phyloP scores from a whole-genome alignment of 2,797 vertebrate genomes.

The Clarias platycephalus region DNA sequence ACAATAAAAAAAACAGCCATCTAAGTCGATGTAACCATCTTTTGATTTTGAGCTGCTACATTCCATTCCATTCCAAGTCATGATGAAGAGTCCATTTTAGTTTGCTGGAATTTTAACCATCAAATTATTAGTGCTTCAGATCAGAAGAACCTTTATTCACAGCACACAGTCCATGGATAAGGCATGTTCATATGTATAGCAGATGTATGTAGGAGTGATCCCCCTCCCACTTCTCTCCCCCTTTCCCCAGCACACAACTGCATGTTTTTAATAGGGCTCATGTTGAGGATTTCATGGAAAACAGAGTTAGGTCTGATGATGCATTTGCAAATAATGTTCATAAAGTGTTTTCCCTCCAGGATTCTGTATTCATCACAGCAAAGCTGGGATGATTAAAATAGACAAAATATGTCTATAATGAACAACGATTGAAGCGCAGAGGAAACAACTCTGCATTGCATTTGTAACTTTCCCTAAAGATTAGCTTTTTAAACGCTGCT shows the following conservation, averaged over 20 bases:
- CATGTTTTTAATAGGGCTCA: conserved; percentile 54
- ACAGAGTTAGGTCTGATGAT: conserved; percentile 27
- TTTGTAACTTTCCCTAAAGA: conserved; percentile 13
- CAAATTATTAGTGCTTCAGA: background rate
- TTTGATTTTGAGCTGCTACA: background rate
- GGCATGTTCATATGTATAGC: conserved; percentile 56
- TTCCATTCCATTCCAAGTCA: background rate
- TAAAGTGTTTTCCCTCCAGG: conserved; percentile 19
- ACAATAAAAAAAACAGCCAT: background rate
- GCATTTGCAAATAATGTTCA: conserved; percentile 31
- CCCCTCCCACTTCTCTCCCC: conserved; percentile 14
- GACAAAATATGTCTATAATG: conserved; percentile 19
- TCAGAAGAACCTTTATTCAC: conserved; percentile 2
- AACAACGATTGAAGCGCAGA: background rate
- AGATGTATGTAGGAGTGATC: conserved; percentile 55
- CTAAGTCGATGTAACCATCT: background rate
- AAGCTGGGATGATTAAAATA: conserved; percentile 17
- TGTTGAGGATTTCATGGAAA: conserved; percentile 41
- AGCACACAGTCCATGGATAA: conserved; percentile 14
- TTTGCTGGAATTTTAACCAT: background rate
- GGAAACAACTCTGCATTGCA: background rate
- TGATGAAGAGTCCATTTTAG: background rate
- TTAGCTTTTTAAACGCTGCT: background rate
- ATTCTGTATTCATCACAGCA: conserved; percentile 29
- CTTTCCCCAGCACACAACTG: conserved; percentile 36